phyloP scores from a whole-genome alignment of 2,888 invertebrate species.

The Deilephila porcellus region DNA sequence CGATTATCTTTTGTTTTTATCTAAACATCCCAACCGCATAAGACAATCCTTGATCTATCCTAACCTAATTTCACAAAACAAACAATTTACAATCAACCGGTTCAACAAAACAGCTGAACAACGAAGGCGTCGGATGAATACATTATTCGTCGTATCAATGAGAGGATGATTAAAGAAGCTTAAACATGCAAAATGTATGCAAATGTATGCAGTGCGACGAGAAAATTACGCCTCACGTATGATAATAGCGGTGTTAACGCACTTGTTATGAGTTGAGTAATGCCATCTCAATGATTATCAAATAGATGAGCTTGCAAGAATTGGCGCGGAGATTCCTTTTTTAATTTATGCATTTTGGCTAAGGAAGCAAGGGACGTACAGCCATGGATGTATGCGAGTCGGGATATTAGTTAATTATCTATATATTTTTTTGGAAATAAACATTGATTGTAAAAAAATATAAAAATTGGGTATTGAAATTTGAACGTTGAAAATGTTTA shows the following conservation, averaged over 20 bases:
- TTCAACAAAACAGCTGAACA: not conserved
- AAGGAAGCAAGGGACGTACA: not conserved
- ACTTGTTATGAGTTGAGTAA: slow-evolving; percentile 4
- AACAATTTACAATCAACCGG: not conserved
- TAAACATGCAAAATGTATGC: slow-evolving; percentile 29
- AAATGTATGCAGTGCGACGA: slow-evolving; percentile 29
- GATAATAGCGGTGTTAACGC: slow-evolving; percentile 24
- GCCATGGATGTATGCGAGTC: not conserved
- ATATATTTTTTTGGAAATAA: too few species aligned
- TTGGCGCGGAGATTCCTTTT: not conserved
- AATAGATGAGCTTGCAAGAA: not conserved
- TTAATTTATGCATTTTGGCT: not conserved
- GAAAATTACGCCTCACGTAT: slow-evolving; percentile 21
- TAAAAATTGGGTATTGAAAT: too few species aligned
- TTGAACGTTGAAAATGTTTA: too few species aligned
- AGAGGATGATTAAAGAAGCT: slow-evolving; percentile 29
- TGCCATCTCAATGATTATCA: not conserved
- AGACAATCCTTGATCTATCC: too few species aligned
- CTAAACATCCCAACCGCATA: too few species aligned
- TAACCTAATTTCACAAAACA: too few species aligned
- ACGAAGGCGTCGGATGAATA: not conserved
- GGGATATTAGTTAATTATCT: not conserved
- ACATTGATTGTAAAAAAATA: too few species aligned
- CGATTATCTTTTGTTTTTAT: too few species aligned
- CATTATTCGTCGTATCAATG: slow-evolving; percentile 6